These are phyloP conservation scores for Acronicta alni DNA, from an alignment of 2,888 invertebrate genomes.

Conservation along the genomic window DNA sequence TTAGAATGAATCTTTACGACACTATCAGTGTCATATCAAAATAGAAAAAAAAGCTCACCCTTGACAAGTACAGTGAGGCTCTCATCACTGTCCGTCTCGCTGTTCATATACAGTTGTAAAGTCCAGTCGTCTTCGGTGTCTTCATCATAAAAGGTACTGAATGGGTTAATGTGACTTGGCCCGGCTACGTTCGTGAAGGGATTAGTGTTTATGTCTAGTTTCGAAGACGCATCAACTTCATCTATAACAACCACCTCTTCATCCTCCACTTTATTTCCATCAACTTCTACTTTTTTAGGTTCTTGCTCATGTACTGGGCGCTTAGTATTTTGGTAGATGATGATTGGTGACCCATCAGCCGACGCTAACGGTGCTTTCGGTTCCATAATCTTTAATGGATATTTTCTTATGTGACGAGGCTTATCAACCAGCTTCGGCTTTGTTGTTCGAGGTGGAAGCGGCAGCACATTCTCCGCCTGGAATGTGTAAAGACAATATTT, in stretches of 20 bases:
- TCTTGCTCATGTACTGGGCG: not conserved
- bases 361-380: slow-evolving; percentile 13
- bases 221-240: slow-evolving; percentile 51
- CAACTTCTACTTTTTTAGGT: not conserved
- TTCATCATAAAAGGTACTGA: slow-evolving; percentile 40
- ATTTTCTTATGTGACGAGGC: slow-evolving; percentile 78
- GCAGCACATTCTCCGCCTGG: slow-evolving; percentile 72
- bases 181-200: slow-evolving; percentile 65
- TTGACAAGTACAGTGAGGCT: slow-evolving; percentile 70
- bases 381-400: slow-evolving; percentile 71
- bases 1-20: too few relatives aligned
- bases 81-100: slow-evolving; percentile 18
- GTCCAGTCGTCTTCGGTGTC: slow-evolving; percentile 13
- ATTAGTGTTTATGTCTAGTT: slow-evolving; percentile 64
- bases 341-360: slow-evolving; percentile 17
- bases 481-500: slow-evolving; percentile 20
- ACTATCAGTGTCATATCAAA: too few relatives aligned
- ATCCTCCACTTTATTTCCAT: slow-evolving; percentile 33
- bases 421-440: slow-evolving; percentile 80
- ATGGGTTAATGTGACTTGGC: slow-evolving; percentile 66
- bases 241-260: slow-evolving; percentile 65
- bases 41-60: slow-evolving; percentile 65
- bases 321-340: slow-evolving; percentile 78
- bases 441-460: slow-evolving; percentile 75
- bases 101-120: slow-evolving; percentile 5